phyloP scores from a whole-genome alignment of 2,888 invertebrate species.

The Rhorus exstirpatorius region DNA sequence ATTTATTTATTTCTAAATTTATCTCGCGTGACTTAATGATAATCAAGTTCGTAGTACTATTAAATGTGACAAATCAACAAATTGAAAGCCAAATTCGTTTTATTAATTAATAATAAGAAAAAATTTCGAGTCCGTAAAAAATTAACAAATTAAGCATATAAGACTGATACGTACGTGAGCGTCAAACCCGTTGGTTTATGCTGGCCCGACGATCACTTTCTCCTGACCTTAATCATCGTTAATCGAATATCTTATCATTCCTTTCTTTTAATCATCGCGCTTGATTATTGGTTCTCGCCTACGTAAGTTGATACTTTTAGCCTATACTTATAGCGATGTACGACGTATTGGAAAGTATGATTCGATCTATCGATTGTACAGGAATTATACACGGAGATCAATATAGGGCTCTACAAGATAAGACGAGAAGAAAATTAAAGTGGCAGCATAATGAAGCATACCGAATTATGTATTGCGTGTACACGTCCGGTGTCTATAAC shows the following conservation, averaged over 20 bases:
- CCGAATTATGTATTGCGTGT: slow-evolving; percentile 26
- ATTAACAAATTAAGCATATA: no score
- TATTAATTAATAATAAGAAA: neutral
- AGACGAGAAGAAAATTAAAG: slow-evolving; percentile 39
- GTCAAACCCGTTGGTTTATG: slow-evolving; percentile 3
- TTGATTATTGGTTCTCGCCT: slow-evolving; percentile 57
- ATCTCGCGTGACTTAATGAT: no score
- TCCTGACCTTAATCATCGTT: slow-evolving; percentile 61
- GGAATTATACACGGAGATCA: no score
- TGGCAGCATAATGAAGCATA: slow-evolving; percentile 43
- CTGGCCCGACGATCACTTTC: slow-evolving; percentile 54
- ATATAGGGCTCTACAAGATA: no score
- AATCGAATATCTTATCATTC: slow-evolving; percentile 40
- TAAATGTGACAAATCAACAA: no score
- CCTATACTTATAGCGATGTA: slow-evolving; percentile 16
- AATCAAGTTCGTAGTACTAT: no score
- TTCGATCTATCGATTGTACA: slow-evolving; percentile 29
- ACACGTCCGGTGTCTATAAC: slow-evolving; percentile 10
- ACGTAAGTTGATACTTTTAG: slow-evolving; percentile 13
- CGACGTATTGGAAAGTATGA: slow-evolving; percentile 54
- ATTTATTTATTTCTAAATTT: no score
- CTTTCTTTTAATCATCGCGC: slow-evolving; percentile 34
- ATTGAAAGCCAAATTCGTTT: no score
- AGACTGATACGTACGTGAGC: no score
- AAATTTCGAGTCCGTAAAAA: no score